phyloP scores from a whole-genome alignment of 2,797 vertebrate genomes.

The Oreochromis grahami region DNA sequence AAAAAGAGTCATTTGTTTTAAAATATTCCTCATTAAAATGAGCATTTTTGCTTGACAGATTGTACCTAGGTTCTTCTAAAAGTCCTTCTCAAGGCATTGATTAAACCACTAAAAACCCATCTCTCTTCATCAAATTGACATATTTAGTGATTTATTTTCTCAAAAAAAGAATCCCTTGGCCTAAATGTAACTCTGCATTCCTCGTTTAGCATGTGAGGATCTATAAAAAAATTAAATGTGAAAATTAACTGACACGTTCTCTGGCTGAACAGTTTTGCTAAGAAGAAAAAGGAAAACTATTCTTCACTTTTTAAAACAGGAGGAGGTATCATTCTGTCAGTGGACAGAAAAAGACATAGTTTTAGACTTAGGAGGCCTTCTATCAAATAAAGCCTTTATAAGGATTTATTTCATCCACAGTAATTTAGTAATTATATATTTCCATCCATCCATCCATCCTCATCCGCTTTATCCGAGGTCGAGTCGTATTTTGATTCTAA shows the following conservation, averaged over 20 bases:
- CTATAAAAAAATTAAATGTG: background rate
- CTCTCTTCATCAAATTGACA: background rate
- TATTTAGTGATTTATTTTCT: background rate
- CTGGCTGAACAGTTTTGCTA: background rate
- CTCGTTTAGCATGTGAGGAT: rapidly evolving
- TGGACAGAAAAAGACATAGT: background rate
- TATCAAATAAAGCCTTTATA: background rate
- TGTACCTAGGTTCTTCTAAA: background rate
- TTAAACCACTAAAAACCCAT: background rate
- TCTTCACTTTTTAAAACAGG: background rate
- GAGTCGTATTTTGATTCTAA: background rate
- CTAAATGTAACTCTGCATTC: background rate
- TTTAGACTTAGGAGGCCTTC: too few species aligned
- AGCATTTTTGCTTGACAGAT: background rate
- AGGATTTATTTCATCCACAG: background rate
- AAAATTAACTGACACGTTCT: background rate
- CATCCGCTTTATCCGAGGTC: too few species aligned
- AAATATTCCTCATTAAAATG: background rate
- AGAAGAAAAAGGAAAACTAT: background rate
- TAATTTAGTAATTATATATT: background rate
- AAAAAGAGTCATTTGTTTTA: background rate
- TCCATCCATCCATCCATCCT: too few species aligned
- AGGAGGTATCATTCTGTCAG: background rate
- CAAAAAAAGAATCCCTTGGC: background rate
- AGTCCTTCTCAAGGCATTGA: background rate